Evolutionary conservation across 2,797 vertebrate genomes (phyloP).

Genomic region (Pseudochromis fuscus): DNA sequence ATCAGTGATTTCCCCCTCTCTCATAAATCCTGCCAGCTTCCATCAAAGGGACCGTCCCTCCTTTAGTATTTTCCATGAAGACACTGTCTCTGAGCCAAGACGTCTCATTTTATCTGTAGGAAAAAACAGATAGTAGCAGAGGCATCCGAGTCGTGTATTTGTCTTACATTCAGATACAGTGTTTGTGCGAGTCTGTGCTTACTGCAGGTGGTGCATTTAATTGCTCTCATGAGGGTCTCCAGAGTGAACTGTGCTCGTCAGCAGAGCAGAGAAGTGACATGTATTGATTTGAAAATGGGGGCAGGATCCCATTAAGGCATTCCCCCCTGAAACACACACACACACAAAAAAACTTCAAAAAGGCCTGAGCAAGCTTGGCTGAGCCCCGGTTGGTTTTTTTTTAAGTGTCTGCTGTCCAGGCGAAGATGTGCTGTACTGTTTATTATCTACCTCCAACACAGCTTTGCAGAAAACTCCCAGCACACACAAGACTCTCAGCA

Average conservation of each 20-base stretch:
- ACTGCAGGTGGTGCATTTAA: conserved; percentile 67
- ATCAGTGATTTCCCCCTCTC: conserved; percentile 20
- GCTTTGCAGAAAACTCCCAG: conserved; percentile 6
- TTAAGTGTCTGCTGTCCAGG: conserved; percentile 28
- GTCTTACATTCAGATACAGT: conserved; percentile 16
- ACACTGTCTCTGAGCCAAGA: neutral
- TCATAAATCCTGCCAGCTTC: conserved; percentile 29
- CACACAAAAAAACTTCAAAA: conserved; percentile 52
- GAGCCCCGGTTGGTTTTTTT: conserved; percentile 53
- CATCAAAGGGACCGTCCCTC: conserved; percentile 1
- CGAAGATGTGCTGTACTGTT: conserved; percentile 20
- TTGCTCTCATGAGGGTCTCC: conserved; percentile 70
- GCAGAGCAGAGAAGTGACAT: conserved; percentile 60
- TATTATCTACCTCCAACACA: conserved; percentile 4
- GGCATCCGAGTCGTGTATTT: conserved; percentile 16
- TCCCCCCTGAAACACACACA: no score
- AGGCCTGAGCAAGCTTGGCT: conserved; percentile 31
- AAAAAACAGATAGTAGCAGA: conserved; percentile 2
- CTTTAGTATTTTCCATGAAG: conserved; percentile 13
- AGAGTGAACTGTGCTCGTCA: conserved; percentile 56
- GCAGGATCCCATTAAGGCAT: conserved; percentile 65
- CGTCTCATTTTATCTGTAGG: conserved; percentile 7
- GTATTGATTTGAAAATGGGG: conserved; percentile 72
- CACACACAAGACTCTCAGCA: neutral
- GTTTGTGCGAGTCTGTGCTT: conserved; percentile 9